These are phyloP conservation scores for Bucorvus abyssinicus DNA, from an alignment of 2,797 vertebrate genomes.

Conservation along the genomic window DNA sequence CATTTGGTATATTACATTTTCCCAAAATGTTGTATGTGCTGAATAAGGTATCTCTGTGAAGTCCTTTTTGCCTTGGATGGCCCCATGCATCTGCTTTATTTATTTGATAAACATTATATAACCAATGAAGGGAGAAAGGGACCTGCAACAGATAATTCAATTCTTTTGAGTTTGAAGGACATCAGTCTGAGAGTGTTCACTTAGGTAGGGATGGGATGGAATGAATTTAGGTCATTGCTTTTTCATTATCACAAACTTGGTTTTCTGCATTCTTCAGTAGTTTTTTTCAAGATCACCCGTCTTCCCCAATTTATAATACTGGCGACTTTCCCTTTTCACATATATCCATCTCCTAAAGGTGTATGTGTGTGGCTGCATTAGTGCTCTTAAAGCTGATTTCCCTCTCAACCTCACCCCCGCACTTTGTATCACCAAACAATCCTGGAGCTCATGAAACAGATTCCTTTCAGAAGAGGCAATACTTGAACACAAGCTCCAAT, in stretches of 20 bases:
- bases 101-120: neutral
- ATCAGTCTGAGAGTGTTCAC: neutral
- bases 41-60: slow-evolving; percentile 4
- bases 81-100: neutral
- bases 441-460: neutral
- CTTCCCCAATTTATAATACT: neutral
- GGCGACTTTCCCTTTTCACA: neutral
- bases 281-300: neutral
- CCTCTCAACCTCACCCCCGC: neutral
- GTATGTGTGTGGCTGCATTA: neutral
- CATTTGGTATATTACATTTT: slow-evolving; percentile 78
- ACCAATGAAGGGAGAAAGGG: neutral
- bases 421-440: neutral
- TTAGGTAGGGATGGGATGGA: neutral
- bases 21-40: slow-evolving; percentile 78
- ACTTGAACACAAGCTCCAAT: neutral
- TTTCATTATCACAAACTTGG: neutral
- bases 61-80: neutral
- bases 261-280: neutral
- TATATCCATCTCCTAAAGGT: neutral
- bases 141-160: neutral
- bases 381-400: neutral
- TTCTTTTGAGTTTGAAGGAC: neutral
- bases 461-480: neutral
- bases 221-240: neutral